A percentile compares a stretch with the other conserved stretches of the same genome.
phyloP scores from a whole-genome alignment of 2,797 vertebrate genomes.

The Carduelis carduelis region DNA sequence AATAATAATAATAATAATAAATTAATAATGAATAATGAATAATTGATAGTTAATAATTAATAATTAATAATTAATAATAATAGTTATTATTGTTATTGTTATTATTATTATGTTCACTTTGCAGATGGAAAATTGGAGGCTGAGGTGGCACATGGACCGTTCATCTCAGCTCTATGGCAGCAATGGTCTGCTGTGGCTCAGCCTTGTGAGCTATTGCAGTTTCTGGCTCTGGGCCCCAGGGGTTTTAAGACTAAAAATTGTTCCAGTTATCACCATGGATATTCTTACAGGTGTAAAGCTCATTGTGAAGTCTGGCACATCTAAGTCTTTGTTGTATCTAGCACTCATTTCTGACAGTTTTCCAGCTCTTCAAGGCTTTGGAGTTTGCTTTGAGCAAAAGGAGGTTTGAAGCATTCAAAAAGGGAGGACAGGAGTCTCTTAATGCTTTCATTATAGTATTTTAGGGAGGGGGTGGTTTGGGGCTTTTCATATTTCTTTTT shows the following conservation, averaged over 20 bases:
- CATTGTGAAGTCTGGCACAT: neutral
- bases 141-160: neutral
- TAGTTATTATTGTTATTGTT: too few relatives aligned
- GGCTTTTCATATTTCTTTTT: neutral
- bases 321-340: neutral
- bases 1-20: too few relatives aligned
- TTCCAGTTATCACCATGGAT: neutral
- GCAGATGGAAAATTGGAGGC: neutral
- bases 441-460: neutral
- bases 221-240: neutral
- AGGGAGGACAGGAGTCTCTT: neutral
- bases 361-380: neutral
- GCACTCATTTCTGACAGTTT: neutral
- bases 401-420: neutral
- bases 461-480: neutral
- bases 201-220: neutral
- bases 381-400: neutral
- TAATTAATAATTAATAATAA: too few relatives aligned
- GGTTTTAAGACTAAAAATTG: neutral
- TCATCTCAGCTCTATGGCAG: neutral
- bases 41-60: too few relatives aligned
- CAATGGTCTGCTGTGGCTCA: neutral
- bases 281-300: constrained; percentile 15
- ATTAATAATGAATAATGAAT: too few relatives aligned
- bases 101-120: neutral